These are phyloP conservation scores for Selene dorsalis DNA, from an alignment of 2,797 vertebrate genomes.

Conservation along the genomic window DNA sequence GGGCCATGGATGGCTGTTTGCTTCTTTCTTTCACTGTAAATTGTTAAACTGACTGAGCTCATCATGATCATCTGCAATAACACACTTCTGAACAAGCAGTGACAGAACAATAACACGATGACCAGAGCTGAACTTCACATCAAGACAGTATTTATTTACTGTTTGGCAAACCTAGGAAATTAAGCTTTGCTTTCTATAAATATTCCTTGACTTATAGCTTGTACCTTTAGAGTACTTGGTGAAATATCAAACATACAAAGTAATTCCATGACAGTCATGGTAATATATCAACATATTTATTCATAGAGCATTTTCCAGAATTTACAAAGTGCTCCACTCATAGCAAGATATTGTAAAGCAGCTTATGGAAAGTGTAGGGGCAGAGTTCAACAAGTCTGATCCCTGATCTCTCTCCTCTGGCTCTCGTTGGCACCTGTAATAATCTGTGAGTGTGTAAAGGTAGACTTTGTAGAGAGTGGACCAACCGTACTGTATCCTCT, in stretches of 20 bases:
- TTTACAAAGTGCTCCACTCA: not conserved
- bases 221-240: not conserved
- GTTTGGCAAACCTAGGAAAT: not conserved
- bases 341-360: not conserved
- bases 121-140: not conserved
- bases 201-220: not conserved
- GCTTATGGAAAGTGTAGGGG: not conserved
- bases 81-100: slow-evolving; percentile 1
- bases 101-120: slow-evolving; percentile 26
- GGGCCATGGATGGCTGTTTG: slow-evolving; percentile 20
- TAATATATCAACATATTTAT: not conserved
- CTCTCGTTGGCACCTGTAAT: not conserved
- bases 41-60: slow-evolving; percentile 2
- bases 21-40: slow-evolving; percentile 30
- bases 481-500: not conserved
- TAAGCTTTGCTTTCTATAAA: not conserved
- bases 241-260: not conserved
- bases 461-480: not conserved
- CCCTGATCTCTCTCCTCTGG: not conserved
- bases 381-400: not conserved
- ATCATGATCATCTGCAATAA: slow-evolving; percentile 23
- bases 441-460: not conserved
- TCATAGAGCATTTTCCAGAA: not conserved
- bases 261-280: not conserved
- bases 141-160: not conserved